phyloP scores from a whole-genome alignment of 2,113 vertebrate genomes.

The Rhombomys opimus region DNA sequence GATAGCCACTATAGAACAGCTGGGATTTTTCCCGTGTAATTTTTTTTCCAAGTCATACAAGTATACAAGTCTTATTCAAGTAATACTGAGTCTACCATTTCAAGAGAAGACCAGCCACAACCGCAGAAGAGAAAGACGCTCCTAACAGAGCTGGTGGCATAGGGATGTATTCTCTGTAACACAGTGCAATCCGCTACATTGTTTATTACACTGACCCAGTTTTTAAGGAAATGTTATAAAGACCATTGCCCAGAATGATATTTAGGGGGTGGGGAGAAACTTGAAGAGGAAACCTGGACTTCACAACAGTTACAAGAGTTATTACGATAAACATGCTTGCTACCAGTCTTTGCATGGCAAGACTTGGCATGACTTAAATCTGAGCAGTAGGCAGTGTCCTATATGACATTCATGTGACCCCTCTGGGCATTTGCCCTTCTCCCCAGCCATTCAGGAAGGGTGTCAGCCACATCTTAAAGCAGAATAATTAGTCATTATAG shows the following conservation, averaged over 20 bases:
- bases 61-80: neutral
- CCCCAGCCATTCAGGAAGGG: too few species aligned
- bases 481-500: neutral
- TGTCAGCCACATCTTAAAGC: neutral
- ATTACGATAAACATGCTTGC: neutral
- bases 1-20: neutral
- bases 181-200: neutral
- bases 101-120: neutral
- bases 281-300: neutral
- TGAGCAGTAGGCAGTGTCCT: neutral
- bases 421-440: neutral
- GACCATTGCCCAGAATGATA: neutral
- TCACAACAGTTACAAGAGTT: neutral
- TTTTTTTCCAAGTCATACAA: neutral
- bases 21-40: neutral
- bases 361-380: neutral
- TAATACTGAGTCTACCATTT: neutral
- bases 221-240: slow-evolving; percentile 8
- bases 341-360: neutral
- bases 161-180: neutral
- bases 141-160: neutral
- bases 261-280: neutral
- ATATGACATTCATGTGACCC: neutral
- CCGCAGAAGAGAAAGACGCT: neutral
- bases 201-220: neutral